Evolutionary conservation across 2,797 vertebrate species (phyloP), one percentile per base, ranked within the genome.

Genomic region (Varecia variegata): DNA sequence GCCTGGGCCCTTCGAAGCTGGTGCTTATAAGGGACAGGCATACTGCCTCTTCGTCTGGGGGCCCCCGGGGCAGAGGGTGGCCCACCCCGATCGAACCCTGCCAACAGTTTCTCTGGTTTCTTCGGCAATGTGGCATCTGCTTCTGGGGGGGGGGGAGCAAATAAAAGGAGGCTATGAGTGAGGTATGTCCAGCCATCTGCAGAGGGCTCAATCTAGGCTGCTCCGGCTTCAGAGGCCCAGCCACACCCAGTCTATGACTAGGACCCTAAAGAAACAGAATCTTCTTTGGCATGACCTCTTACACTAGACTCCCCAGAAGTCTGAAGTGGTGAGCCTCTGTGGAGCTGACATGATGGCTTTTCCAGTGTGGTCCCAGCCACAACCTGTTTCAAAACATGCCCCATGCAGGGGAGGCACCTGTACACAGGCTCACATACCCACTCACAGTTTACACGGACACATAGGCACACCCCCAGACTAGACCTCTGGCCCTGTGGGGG

Each of bases 21-120:
- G 98, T 99, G 99, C 95, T 99, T 99, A 97, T 99, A 98, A 54
- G 99, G 99, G 80, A 99, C 97, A 7, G 99, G 99, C 87, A 99
- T 99, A 97, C 99, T 99, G 73, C 99, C 99, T 96, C 99, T 98
- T 74, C 99, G 98, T 20, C 99, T 98, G 4, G 99, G 99, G 50
- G 98, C 98, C 27, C 97, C 96, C 21, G 81, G 96, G 56, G 68
- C 90, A 50, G 95, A 81, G 30, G 97, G 95, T 52, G 97, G 91
- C 43, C 94, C 94, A 20, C 84, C 89, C 47, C 5, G 40, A 81
- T 97, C 97, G 88, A 97, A 35, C 27, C 83, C 96, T 83, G 95
- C 92, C 81, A 98, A 27, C 73, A 98, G 91, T 95, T 97, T 98
- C 88, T 98, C 97, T 95, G 96, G 76, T 90, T 98, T 98, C 95